Evolutionary conservation across 2,888 invertebrate genomes (phyloP), one percentile per base, ranked within the genome.

Genomic region (Lapara coniferarum): DNA sequence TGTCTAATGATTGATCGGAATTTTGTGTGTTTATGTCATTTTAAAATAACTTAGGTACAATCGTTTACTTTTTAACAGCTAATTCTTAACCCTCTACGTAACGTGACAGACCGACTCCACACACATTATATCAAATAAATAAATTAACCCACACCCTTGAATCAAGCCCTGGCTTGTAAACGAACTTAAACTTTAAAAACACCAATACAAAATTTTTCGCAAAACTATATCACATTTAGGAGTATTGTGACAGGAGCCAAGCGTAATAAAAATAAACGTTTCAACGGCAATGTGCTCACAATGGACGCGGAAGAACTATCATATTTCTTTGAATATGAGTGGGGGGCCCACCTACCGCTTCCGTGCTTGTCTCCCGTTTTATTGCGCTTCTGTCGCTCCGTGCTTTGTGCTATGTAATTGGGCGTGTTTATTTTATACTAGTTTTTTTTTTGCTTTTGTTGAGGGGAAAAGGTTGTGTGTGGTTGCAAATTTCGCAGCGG

Each of bases 191-290:
- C 16, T 46, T 63, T 16, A 63, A 63, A 37, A 63, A 63, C 63
- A 63, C 49, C 63, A 63, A 49, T 63, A 63, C 63, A 63, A 59
- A 52, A 68, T 55, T 52, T 63, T 69, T 63, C 58, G 10, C n/a
- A 16, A 56, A 13, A 57, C 67, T 69, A 69, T 55, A 55, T 69
- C 46, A 69, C 63, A 25, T 69, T 66, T 63, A 55, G 46, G 58
- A 63, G 10, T 44, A 67, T 66, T 52, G 44, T 44, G 46, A 66
- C 69, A 58, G 8, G 19, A 44, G 66, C 30, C 51, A 52, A 13
- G 57, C 37, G 55, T 56, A 66, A 70, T 70, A 70, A 70, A 67
- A 70, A 70, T 58, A 70, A 70, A 70, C 67, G 67, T 57, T 19
- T 66, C 14, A 44, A 46, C 44, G 52, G 58, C 66, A 52, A 66